Conservation (phyloP, 2,797 vertebrate species). For the Hozukius guyotensis region DNA sequence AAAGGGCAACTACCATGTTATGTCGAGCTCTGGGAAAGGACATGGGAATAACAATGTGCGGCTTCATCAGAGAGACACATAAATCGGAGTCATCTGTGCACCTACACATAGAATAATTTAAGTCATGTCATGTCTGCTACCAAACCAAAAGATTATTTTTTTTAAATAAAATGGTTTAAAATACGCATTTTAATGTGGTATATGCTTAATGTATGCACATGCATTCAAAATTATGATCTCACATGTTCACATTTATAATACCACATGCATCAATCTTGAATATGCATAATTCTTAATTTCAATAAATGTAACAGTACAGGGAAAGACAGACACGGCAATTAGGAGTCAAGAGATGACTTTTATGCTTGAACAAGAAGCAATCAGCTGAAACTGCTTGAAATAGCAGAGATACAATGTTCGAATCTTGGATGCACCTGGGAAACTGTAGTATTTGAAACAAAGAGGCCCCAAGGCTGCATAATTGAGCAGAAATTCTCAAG, state of each 20-base stretch:
- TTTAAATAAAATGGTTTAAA: background rate
- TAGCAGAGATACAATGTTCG: conserved; percentile 62
- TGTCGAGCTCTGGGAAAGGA: conserved; percentile 23
- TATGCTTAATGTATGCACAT: background rate
- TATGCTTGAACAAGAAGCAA: conserved; percentile 74
- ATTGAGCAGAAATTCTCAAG: conserved; percentile 68
- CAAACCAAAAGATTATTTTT: background rate
- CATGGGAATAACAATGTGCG: background rate
- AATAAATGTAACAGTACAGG: conserved; percentile 47
- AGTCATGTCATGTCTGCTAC: background rate
- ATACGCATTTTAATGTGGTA: background rate
- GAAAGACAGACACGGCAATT: conserved; percentile 58
- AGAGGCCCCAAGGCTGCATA: conserved; percentile 63
- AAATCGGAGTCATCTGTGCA: conserved; percentile 24
- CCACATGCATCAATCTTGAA: conserved; percentile 9
- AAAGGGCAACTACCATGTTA: conserved; percentile 43
- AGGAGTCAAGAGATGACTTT: conserved; percentile 64
- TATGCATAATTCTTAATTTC: conserved; percentile 28
- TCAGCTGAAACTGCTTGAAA: conserved; percentile 69
- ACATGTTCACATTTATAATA: conserved; percentile 6
- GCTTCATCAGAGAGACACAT: conserved; percentile 24
- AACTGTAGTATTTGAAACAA: conserved; percentile 69
- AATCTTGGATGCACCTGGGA: conserved; percentile 73
- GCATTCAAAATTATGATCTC: conserved; percentile 3
- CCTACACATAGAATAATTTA: conserved; percentile 1